These are phyloP conservation scores for Anoplopoma fimbria DNA, from an alignment of 2,113 vertebrate species.

Conservation along the genomic window DNA sequence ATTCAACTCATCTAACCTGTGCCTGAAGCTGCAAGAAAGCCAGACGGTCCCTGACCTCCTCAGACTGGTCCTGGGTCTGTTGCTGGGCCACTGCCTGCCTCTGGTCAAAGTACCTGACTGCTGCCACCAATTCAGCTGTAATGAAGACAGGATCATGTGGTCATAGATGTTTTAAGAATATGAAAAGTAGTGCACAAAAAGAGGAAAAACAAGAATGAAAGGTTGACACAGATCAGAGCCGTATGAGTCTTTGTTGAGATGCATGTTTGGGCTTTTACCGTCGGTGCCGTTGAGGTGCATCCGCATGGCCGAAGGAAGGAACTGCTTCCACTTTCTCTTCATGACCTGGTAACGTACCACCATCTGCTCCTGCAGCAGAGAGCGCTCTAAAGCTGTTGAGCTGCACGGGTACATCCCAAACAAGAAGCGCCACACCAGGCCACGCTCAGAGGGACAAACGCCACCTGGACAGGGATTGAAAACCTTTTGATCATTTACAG, in stretches of 20 bases:
- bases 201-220: neutral
- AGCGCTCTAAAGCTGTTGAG: constrained; percentile 83
- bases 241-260: neutral
- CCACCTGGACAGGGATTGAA: constrained; percentile 72
- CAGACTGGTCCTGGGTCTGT: constrained; percentile 57
- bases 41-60: constrained; percentile 73
- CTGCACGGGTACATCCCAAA: constrained; percentile 86
- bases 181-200: neutral
- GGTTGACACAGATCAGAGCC: neutral
- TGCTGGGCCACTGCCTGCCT: constrained; percentile 69
- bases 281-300: constrained; percentile 84
- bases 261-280: constrained; percentile 65
- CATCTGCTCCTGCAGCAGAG: constrained; percentile 82
- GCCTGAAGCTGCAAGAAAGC: constrained; percentile 85
- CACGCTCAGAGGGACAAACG: constrained; percentile 76
- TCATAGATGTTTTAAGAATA: neutral
- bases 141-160: neutral
- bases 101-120: constrained; percentile 81
- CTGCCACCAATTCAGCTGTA: constrained; percentile 81
- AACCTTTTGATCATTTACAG: constrained; percentile 1
- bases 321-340: constrained; percentile 85
- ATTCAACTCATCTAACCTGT: constrained; percentile 72
- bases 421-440: constrained; percentile 83
- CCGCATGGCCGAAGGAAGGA: constrained; percentile 75
- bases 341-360: constrained; percentile 80